Evolutionary conservation across 2,797 vertebrate genomes (phyloP).

Genomic region (Myoxocephalus aenaeus): DNA sequence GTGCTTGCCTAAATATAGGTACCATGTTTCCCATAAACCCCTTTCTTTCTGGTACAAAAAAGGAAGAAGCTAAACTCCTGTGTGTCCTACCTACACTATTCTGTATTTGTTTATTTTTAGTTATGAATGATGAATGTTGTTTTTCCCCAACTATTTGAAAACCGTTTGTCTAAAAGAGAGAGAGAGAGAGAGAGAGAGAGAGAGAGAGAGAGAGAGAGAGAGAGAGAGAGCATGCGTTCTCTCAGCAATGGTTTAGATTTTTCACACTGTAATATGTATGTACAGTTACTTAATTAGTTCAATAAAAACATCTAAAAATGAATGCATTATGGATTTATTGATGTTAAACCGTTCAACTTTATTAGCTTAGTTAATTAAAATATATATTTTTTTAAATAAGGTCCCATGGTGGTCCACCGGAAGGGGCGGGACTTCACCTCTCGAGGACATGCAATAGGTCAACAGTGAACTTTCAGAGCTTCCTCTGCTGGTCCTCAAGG

Average conservation of each 20-base stretch:
- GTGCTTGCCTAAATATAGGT: slow-evolving; percentile 9
- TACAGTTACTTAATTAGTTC: neutral
- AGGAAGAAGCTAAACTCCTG: neutral
- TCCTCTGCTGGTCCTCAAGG: neutral
- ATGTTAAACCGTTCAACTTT: neutral
- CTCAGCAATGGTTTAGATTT: neutral
- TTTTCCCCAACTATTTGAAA: neutral
- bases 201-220: neutral
- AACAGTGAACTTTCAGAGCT: neutral
- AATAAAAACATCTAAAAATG: neutral
- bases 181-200: too few species aligned
- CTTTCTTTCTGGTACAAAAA: neutral
- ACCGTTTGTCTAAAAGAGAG: neutral
- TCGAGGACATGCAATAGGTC: neutral
- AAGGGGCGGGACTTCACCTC: too few species aligned
- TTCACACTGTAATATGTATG: neutral
- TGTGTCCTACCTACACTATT: neutral
- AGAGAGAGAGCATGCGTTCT: neutral
- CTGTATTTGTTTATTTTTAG: neutral
- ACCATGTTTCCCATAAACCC: slow-evolving; percentile 12
- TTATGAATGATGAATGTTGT: neutral
- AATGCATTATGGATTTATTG: neutral
- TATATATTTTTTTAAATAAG: neutral
- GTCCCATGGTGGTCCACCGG: too few species aligned
- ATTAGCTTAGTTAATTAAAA: neutral